Evolutionary conservation across 2,797 vertebrate genomes (phyloP).

Genomic region (Scyliorhinus canicula): DNA sequence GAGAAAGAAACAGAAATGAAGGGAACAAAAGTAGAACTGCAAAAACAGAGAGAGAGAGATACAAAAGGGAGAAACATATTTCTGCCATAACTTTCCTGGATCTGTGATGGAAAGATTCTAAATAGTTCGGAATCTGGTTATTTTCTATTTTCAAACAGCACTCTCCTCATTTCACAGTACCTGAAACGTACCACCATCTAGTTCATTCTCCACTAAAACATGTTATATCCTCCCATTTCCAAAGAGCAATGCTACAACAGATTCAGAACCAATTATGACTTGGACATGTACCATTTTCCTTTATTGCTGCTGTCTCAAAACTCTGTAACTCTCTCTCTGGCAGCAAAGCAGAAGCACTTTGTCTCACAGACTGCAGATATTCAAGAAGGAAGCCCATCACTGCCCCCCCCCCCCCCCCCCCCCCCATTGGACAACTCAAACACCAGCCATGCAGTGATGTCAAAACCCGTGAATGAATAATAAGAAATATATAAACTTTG

Average conservation of each 20-base stretch:
- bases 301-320: not conserved
- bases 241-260: not conserved
- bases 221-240: not conserved
- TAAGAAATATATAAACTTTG: not conserved
- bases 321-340: not conserved
- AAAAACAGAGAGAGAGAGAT: not conserved
- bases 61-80: not conserved
- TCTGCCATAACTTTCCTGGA: too few species aligned
- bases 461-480: not conserved
- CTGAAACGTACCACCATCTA: too few species aligned
- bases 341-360: not conserved
- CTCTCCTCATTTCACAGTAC: too few species aligned
- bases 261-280: not conserved
- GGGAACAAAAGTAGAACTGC: not conserved
- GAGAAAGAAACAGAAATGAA: not conserved
- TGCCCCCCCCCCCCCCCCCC: too few species aligned
- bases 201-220: not conserved
- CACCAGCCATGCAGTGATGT: not conserved
- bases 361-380: not conserved
- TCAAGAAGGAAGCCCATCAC: not conserved
- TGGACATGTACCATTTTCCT: not conserved
- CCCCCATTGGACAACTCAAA: not conserved
- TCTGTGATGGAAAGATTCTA: too few species aligned
- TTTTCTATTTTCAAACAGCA: too few species aligned
- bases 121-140: too few species aligned